phyloP scores from a whole-genome alignment of 92 coral and sea anemone species.

The Paramuricea clavata region DNA sequence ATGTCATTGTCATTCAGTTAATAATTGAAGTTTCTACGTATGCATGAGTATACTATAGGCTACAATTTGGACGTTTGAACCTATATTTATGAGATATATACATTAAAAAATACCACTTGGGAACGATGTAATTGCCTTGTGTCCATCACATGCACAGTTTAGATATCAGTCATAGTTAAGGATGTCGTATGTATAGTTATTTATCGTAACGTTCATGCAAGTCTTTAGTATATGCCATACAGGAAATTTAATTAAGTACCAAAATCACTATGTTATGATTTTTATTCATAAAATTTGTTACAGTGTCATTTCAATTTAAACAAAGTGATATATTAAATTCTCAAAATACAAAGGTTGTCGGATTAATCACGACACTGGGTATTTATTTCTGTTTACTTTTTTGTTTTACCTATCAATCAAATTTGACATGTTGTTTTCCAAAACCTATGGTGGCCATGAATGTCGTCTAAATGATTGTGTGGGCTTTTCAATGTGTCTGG shows the following conservation, averaged over 20 bases:
- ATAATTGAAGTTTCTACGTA: too few relatives aligned
- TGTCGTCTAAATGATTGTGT: neutral
- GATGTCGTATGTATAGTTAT: too few relatives aligned
- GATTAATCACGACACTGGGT: neutral
- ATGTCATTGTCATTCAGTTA: too few relatives aligned
- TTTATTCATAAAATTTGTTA: slow-evolving; percentile 4
- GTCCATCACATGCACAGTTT: too few relatives aligned
- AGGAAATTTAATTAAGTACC: slow-evolving; percentile 6
- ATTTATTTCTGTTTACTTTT: neutral
- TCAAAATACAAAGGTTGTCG: neutral
- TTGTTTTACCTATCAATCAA: neutral
- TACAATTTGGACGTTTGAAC: too few relatives aligned
- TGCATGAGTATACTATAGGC: too few relatives aligned
- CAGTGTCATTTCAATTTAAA: neutral
- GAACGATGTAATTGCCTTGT: too few relatives aligned
- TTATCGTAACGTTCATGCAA: neutral
- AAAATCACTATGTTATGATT: neutral
- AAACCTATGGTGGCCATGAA: neutral
- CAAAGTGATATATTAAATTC: slow-evolving; percentile 10
- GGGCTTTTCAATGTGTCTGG: neutral
- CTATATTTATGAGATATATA: too few relatives aligned
- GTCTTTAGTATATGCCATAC: neutral
- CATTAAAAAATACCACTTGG: too few relatives aligned
- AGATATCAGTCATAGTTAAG: too few relatives aligned
- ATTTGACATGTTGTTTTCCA: neutral